Base-by-base conservation (phyloP, 1,140 invertebrate genomes). In the Ephestia elutella region DNA sequence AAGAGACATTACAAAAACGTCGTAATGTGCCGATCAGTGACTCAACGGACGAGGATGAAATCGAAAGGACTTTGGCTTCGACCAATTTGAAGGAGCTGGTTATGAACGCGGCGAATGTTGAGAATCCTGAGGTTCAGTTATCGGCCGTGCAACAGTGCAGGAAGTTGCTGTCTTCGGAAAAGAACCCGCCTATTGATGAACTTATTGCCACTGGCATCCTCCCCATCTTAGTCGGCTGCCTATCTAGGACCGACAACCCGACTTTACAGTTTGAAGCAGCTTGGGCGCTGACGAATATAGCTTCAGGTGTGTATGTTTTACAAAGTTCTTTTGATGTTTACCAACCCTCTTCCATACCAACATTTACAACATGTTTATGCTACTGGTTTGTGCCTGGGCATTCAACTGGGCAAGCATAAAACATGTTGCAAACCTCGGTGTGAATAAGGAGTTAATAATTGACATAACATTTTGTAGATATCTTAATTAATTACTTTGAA, bases 221-320 rank as follows among this genome's bases (percentile, higher is more conserved):
- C 63, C 98, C 98, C 53, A 94, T 97, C 74, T 92, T 99, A 70
- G 97, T 99, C 38, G 90, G 92, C 64, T 99, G 97, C 90, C 91
- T 99, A 48, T 92, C 95, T 70, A 90, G 93, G 71, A 92, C 95
- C 71, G 94, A 97, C 80, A 97, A 97, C 83, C 95, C 97, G 49
- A 93, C 94, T 56, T 89, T 99, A 62, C 98, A 99, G 89, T 99
- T 99, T 89, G 98, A 99, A 91, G 97, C 98, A 62, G 97, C 98
- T 13, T 99, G 98, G 98, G 98, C 98, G 51, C 90, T 99, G 61
- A 99, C 98, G 66, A 99, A 99, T 82, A 99, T 99, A 78, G 98
- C 98, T 3, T 98, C 96, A 54, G 30, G 30, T 32, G 11, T 32
- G 30, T 32, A 25, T 25, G 21, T 3, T 25, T 25, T 25, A 25